Percentiles rank a stretch among this genome's conserved stretches.
Conservation (phyloP, 2,113 vertebrate genomes). For the Oreocharis arfaki region DNA sequence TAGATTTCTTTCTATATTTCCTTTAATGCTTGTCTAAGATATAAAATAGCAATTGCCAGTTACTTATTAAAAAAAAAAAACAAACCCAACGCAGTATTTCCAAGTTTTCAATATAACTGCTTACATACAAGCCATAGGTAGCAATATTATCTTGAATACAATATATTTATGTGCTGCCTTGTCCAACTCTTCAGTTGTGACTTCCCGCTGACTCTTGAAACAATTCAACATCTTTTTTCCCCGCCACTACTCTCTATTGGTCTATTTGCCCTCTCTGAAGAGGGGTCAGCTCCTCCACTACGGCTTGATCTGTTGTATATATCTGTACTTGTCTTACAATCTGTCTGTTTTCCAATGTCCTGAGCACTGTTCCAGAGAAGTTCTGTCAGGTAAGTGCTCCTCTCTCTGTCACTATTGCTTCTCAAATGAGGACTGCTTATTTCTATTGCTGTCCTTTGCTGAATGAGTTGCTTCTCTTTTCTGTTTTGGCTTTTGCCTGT, state of each 20-base stretch:
- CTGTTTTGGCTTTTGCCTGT: neutral
- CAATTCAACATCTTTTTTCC: neutral
- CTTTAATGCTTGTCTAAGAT: conserved; percentile 10
- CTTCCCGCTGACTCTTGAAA: neutral
- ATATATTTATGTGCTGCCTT: conserved; percentile 15
- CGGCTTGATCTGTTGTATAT: neutral
- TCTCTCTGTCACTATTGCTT: neutral
- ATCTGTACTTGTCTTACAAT: neutral
- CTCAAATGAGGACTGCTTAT: neutral
- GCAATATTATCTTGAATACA: neutral
- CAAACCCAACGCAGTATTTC: neutral
- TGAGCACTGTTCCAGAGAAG: neutral
- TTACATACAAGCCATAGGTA: conserved; percentile 33
- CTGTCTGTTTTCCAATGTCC: neutral
- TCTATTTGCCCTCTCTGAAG: neutral
- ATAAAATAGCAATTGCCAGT: conserved; percentile 44
- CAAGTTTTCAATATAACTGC: conserved; percentile 27
- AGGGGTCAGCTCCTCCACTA: neutral
- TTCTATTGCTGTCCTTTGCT: neutral
- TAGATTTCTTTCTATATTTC: conserved; percentile 14
- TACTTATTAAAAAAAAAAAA: conserved; percentile 24
- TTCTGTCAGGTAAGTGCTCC: neutral
- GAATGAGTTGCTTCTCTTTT: neutral
- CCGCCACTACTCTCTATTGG: neutral
- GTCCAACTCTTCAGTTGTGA: conserved; percentile 4